These are phyloP conservation scores for Catharus ustulatus DNA, from an alignment of 2,797 vertebrate species.

Conservation along the genomic window DNA sequence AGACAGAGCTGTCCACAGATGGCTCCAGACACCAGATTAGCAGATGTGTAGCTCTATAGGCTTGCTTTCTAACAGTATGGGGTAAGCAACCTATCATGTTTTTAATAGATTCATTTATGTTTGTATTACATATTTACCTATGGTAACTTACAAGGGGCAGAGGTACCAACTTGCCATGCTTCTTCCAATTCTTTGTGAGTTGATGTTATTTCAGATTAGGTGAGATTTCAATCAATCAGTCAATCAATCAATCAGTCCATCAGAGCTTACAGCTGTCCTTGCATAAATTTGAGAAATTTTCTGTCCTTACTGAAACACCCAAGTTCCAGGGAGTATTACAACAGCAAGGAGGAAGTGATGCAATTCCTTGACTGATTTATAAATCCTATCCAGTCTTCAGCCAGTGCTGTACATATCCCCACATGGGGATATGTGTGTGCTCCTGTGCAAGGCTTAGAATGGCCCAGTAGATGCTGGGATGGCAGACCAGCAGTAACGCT, in stretches of 20 bases:
- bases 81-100: not conserved
- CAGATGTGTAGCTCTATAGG: not conserved
- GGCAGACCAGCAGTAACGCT: not conserved
- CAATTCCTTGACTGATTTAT: not conserved
- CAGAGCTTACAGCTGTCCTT: not conserved
- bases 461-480: not conserved
- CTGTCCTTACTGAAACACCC: not conserved
- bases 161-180: not conserved
- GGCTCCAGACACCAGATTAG: not conserved
- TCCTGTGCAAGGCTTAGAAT: not conserved
- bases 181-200: not conserved
- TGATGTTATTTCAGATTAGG: not conserved
- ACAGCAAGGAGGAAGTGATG: not conserved
- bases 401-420: not conserved
- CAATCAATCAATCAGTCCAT: not conserved
- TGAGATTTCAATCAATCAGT: not conserved
- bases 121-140: not conserved
- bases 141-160: not conserved
- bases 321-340: not conserved
- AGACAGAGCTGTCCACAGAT: not conserved
- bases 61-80: not conserved
- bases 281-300: not conserved
- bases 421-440: not conserved
- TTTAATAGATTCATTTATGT: not conserved
- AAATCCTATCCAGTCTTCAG: not conserved